A percentile compares a stretch with the other conserved stretches of the same genome.
These are phyloP conservation scores for Anarsia innoxiella DNA, from an alignment of 2,888 invertebrate species.

Conservation along the genomic window DNA sequence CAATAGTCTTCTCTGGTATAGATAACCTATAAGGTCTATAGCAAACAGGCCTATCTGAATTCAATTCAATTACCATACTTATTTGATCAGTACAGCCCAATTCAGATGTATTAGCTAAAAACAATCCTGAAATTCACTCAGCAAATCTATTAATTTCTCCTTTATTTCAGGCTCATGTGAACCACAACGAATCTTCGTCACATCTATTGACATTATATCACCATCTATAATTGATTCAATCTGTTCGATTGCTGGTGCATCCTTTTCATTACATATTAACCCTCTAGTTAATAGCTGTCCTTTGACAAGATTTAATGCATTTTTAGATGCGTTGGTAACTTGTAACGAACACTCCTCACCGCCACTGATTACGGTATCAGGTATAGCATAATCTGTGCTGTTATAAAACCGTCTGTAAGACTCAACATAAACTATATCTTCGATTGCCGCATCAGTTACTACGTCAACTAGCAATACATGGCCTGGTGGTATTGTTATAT, in stretches of 20 bases:
- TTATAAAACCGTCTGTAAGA: background rate
- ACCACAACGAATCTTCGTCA: background rate
- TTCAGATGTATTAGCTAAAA: background rate
- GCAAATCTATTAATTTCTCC: background rate
- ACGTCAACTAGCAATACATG: background rate
- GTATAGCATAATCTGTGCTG: background rate
- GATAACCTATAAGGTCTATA: constrained; percentile 10
- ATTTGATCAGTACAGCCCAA: background rate
- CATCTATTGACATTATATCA: background rate
- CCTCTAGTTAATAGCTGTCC: background rate
- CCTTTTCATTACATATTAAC: background rate
- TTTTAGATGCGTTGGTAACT: background rate
- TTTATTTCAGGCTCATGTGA: background rate
- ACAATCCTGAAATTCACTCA: background rate
- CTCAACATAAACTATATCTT: background rate
- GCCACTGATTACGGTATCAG: background rate
- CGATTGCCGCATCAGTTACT: background rate
- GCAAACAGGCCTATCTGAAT: constrained; percentile 5
- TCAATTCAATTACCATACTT: constrained; percentile 6
- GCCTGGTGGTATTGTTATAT: background rate
- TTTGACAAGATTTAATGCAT: background rate
- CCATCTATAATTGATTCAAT: too few species aligned
- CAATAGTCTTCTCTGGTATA: constrained; percentile 1
- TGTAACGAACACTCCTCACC: background rate
- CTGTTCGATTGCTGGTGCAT: too few species aligned